phyloP scores from a whole-genome alignment of 2,888 invertebrate genomes.

The Esperia sulphurella region DNA sequence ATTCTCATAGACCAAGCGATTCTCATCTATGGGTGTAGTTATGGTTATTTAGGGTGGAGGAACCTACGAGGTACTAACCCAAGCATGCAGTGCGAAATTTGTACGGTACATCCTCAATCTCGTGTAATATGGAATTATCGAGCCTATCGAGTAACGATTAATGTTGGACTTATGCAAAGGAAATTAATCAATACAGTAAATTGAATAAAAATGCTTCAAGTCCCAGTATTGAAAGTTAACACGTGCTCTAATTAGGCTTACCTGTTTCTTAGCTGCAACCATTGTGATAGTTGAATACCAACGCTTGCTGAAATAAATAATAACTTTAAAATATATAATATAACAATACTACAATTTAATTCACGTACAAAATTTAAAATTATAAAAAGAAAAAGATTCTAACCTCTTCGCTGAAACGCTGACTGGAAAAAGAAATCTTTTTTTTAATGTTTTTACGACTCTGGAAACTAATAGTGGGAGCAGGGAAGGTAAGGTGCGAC shows the following conservation, averaged over 20 bases:
- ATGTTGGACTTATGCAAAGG: constrained; percentile 46
- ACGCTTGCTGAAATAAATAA: neutral
- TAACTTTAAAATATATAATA: neutral
- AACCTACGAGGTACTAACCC: neutral
- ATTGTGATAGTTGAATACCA: constrained; percentile 59
- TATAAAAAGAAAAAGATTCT: neutral
- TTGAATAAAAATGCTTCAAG: constrained; percentile 44
- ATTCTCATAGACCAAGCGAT: too few species aligned
- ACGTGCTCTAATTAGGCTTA: constrained; percentile 62
- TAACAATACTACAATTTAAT: neutral
- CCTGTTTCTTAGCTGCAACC: constrained; percentile 94
- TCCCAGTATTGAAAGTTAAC: constrained; percentile 32
- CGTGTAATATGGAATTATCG: constrained; percentile 51
- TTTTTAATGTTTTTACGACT: too few species aligned
- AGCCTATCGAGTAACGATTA: constrained; percentile 66
- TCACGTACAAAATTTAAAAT: neutral
- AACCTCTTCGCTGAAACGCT: neutral
- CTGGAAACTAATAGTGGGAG: too few species aligned
- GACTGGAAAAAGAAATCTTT: neutral
- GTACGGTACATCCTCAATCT: constrained; percentile 66
- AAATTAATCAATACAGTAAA: constrained; percentile 29
- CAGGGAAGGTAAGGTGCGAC: too few species aligned
- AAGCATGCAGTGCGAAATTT: constrained; percentile 17
- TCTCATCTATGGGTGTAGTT: neutral
- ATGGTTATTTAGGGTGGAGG: too few species aligned